Evolutionary conservation across 2,797 vertebrate species (phyloP), one percentile per base, ranked within the genome.

Genomic region (Sebastes minor): DNA sequence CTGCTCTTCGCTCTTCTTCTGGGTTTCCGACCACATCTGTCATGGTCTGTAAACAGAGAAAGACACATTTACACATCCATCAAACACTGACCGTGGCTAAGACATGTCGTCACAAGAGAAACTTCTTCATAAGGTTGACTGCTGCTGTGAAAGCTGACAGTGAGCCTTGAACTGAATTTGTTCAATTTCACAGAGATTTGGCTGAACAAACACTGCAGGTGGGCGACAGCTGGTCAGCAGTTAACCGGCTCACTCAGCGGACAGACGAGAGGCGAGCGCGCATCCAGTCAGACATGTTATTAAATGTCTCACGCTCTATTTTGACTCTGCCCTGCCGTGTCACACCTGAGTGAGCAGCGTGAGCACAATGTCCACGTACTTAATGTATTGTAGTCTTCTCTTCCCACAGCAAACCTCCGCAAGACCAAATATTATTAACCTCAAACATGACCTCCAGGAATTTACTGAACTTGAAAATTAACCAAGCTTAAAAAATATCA

Each of bases 21-120:
- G 98, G 98, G 95, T 99, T 99, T 86, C 97, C 98, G 20, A 99
- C 98, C 25, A 99, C 98, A 71, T 99, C 99, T 0, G 98, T 99
- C 98, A 99, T 99, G 18, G 98, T 97, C 99, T 99, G 93, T 38
- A 69, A 62, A 81, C 10, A 81, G 80, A 70, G 56, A 76, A 74
- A 22, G 8, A 73, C 16, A 74, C 74, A 38, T 61, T 78, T 27
- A 75, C 57, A 64, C 25, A 35, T n/a, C 14, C 3, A 27, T 33
- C 20, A 60, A 28, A 70, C 18, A 16, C 5, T 2, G 52, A 11
- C 52, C 0, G 6, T 6, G 22, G 49, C 35, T 2, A 9, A 25
- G 59, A 76, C 20, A 10, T 22, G 52, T 3, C 33, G 27, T 16
- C 38, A 20, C 3, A 70, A 49, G 3, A 16, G 1, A n/a, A 7